Base-by-base conservation (phyloP, 1,140 invertebrate genomes). In the Drosophila simulans region DNA sequence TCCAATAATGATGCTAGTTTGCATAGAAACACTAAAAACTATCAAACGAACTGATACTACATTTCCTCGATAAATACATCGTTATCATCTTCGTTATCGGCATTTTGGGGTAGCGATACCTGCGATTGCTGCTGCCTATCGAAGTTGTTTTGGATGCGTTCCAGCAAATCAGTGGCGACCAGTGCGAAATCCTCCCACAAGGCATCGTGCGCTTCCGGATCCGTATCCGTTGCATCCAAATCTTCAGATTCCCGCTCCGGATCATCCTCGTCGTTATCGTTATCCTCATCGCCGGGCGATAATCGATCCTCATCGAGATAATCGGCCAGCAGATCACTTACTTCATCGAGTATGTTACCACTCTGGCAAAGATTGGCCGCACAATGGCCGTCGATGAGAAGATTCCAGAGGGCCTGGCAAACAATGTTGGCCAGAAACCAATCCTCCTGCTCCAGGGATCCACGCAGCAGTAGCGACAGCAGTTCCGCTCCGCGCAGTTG, bases 101-200 rank as follows among this genome's bases (percentile, higher is more conserved):
- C 10, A 7, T 62, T 43, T 3, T 17, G 40, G 10, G 27, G 34
- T 10, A 34, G 10, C 51, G 15, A 12, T 22, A 17, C n/a, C 7
- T 77, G 52, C 42, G 45, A 69, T 40, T 58, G 51, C 31, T 80
- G 71, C 20, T 70, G 80, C n/a, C 48, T 89, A 37, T 91, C 88
- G 20, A 91, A 84, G 13, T 83, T 91, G 22, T 89, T 82, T 34
- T 92, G 92, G 64, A 92, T 86, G 17, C 91, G 81, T 77, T 95
- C 94, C 20, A 95, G 81, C 42, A 95, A 91, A 91, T 95, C 94
- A 11, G 94, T 94, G 20, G 94, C 94, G 5, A 95, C 94, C 66
- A 92, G 90, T 5, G 95, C 94, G 91, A 95, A 95, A 68, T 95
- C 94, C 89, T 95, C 95, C 95, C 95, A 95, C 35, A 94, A 72